Conservation (phyloP, 2,797 vertebrate genomes). For the Poecilia picta region DNA sequence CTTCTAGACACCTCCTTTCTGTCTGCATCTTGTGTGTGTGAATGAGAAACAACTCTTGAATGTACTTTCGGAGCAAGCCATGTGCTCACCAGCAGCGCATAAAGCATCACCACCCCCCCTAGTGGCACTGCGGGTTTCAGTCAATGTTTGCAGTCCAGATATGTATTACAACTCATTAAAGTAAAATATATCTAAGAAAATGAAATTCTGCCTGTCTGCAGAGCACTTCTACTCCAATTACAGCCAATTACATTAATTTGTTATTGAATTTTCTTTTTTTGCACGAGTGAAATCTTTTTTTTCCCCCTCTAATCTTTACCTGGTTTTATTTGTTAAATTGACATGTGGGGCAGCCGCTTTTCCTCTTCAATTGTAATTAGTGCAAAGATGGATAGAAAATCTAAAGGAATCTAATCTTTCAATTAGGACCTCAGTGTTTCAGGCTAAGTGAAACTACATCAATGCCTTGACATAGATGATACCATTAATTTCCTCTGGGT, state of each 20-base stretch:
- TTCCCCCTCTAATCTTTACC: slow-evolving; percentile 42
- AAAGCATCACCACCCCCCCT: slow-evolving; percentile 77
- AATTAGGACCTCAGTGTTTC: slow-evolving; percentile 78
- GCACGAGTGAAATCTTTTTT: slow-evolving; percentile 49
- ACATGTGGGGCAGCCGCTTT: slow-evolving; percentile 53
- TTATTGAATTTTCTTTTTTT: slow-evolving; percentile 52
- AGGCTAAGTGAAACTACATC: slow-evolving; percentile 82
- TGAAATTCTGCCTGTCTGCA: slow-evolving; percentile 45
- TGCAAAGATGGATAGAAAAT: slow-evolving; percentile 74
- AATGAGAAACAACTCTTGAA: slow-evolving; percentile 28
- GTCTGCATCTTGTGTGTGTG: slow-evolving; percentile 11
- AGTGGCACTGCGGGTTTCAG: slow-evolving; percentile 63
- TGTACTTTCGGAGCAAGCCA: slow-evolving; percentile 33
- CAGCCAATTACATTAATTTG: slow-evolving; percentile 53
- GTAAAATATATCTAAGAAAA: slow-evolving; percentile 56
- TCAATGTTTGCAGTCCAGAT: slow-evolving; percentile 31
- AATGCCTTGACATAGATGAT: slow-evolving; percentile 77
- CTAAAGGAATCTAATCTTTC: slow-evolving; percentile 79
- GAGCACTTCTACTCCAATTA: slow-evolving; percentile 58
- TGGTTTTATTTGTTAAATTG: slow-evolving; percentile 71
- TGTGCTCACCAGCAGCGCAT: slow-evolving; percentile 37
- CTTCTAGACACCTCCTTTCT: slow-evolving; percentile 8
- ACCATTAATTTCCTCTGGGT: slow-evolving; percentile 82
- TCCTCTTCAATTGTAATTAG: slow-evolving; percentile 71
- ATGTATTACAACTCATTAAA: slow-evolving; percentile 58